These are phyloP conservation scores for Pantherophis alleghaniensis DNA, from an alignment of 2,797 vertebrate genomes.

Conservation along the genomic window DNA sequence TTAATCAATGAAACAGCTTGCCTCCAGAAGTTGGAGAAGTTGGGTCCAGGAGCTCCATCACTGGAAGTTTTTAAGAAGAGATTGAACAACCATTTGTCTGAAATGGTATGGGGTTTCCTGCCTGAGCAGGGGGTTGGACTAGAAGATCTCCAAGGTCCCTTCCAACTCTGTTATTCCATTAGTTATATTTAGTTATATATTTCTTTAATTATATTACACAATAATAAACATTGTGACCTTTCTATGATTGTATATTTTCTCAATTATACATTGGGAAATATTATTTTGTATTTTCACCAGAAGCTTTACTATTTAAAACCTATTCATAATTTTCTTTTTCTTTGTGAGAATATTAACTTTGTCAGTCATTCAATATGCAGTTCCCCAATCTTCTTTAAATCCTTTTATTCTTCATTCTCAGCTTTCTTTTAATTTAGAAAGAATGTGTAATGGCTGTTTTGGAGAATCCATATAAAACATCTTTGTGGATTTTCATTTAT, in stretches of 20 bases:
- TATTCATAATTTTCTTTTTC: constrained; percentile 59
- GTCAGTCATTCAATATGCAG: background rate
- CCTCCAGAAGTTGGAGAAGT: too few species aligned
- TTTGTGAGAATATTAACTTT: constrained; percentile 18
- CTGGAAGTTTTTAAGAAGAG: background rate
- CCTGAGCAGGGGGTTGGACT: background rate
- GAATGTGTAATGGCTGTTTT: constrained; percentile 46
- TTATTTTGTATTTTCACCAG: constrained; percentile 57
- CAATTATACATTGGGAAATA: constrained; percentile 50
- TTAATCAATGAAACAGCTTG: too few species aligned
- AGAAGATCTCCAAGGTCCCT: background rate
- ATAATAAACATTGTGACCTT: constrained; percentile 31
- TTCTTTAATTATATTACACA: background rate
- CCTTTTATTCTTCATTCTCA: constrained; percentile 52
- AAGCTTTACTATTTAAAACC: constrained; percentile 47
- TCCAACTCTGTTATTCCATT: background rate
- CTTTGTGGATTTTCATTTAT: constrained; percentile 39
- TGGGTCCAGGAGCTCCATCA: too few species aligned
- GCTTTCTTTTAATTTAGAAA: constrained; percentile 59
- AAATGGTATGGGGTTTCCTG: background rate
- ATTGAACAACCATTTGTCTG: background rate
- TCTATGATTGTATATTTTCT: constrained; percentile 55
- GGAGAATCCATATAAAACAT: background rate
- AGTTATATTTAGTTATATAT: background rate
- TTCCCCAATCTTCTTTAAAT: constrained; percentile 43